Base-by-base conservation (phyloP, 2,888 invertebrate species). In the Melanotus villosus region DNA sequence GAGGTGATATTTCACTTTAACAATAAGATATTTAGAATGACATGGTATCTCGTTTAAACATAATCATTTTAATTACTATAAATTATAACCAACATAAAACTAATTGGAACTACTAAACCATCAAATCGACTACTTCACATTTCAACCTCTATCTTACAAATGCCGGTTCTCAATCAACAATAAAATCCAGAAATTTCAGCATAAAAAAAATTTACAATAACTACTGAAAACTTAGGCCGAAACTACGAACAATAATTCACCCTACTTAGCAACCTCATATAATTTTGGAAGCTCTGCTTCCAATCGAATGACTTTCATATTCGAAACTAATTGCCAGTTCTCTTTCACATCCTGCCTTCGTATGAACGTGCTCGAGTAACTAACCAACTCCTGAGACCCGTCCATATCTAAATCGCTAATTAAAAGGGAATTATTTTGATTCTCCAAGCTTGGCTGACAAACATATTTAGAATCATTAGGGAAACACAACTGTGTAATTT, bases 321-420 rank as follows among this genome's bases (percentile, higher is more conserved):
- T 89, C 0, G 92, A 92, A 45, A 89, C 87, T 50, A 93, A 83
- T 62, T 88, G 88, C 90, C 91, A 92, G 38, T 75, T 75, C 19
- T 78, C 76, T 26, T 74, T 69, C 54, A 19, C 26, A 23, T 79
- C 76, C 62, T 85, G 83, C 1, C 80, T 81, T 2, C 79, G 77
- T 16, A 81, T 78, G 54, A 78, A 75, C 6, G 90, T 91, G 71
- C 91, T 91, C 75, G 89, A 89, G 80, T 93, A 94, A 43, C 92
- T 93, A 57, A 95, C 91, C 56, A 95, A 82, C 82, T 95, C 94
- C 80, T 91, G 91, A 0, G 91, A 90, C 19, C 90, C 89, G 82
- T 94, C 94, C 70, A 90, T 88, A 80, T 93, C 93, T 34, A 94
- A 84, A 82, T 94, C 94, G 0, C 90, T 90, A 56, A 95, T 91